A percentile compares a stretch with the other conserved stretches of the same genome.
phyloP scores from a whole-genome alignment of 2,797 vertebrate genomes.

The Rhabdophis nuchalis region DNA sequence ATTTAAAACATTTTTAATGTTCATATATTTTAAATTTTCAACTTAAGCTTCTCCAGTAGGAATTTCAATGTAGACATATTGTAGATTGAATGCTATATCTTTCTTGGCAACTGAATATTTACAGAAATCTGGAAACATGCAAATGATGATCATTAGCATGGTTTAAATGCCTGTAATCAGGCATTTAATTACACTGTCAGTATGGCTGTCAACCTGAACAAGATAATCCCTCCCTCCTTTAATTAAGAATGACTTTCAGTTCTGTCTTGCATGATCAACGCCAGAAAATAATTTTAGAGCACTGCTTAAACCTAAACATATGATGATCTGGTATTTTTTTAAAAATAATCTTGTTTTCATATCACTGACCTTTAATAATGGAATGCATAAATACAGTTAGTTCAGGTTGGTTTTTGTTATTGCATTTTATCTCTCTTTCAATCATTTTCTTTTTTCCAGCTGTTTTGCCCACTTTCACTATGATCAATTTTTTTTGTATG shows the following conservation, averaged over 20 bases:
- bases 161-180: neutral
- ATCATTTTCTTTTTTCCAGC: neutral
- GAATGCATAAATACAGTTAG: neutral
- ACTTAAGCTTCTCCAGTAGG: neutral
- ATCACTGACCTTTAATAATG: neutral
- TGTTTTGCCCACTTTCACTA: neutral
- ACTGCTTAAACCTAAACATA: neutral
- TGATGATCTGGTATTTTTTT: neutral
- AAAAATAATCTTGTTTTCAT: neutral
- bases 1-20: neutral
- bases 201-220: neutral
- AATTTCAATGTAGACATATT: neutral
- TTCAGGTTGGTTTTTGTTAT: neutral
- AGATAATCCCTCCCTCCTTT: slow-evolving; percentile 2
- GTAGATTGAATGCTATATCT: neutral
- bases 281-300: neutral
- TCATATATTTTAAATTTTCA: neutral
- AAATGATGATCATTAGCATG: neutral
- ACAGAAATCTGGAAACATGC: neutral
- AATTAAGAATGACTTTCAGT: neutral
- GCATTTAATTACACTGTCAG: neutral
- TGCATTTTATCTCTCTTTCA: neutral
- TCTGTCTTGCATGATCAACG: neutral
- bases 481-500: neutral
- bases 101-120: neutral